Conservation (phyloP, 2,797 vertebrate species). For the Anas bahamensis region DNA sequence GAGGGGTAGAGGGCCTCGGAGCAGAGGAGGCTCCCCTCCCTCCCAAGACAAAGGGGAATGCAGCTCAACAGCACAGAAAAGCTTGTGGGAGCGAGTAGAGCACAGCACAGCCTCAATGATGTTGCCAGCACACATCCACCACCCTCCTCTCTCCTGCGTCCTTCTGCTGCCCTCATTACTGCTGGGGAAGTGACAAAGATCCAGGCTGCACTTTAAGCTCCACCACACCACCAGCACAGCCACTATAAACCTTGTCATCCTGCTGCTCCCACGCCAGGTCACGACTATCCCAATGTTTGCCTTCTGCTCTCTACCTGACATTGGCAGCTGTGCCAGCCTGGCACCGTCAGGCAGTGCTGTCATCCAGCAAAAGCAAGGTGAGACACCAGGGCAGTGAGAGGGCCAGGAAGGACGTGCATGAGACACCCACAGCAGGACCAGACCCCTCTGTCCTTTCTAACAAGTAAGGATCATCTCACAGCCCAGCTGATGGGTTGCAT, state of each 20-base stretch:
- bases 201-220: neutral
- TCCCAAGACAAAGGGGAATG: neutral
- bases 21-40: neutral
- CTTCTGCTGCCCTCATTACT: neutral
- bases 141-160: neutral
- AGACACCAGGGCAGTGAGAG: neutral
- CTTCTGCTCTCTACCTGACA: neutral
- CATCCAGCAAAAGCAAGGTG: neutral
- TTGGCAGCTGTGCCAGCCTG: neutral
- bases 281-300: neutral
- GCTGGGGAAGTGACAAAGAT: neutral
- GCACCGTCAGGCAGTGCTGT: neutral
- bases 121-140: neutral
- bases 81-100: neutral
- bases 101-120: neutral
- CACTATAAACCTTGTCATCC: neutral
- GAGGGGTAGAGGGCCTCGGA: neutral
- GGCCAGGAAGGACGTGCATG: neutral
- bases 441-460: slow-evolving; percentile 2
- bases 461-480: neutral
- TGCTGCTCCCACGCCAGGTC: neutral
- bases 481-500: neutral
- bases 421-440: neutral
- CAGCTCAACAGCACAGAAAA: neutral
- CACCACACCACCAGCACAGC: neutral